Conservation (phyloP, 1,140 invertebrate genomes). For the Gryon sp. region DNA sequence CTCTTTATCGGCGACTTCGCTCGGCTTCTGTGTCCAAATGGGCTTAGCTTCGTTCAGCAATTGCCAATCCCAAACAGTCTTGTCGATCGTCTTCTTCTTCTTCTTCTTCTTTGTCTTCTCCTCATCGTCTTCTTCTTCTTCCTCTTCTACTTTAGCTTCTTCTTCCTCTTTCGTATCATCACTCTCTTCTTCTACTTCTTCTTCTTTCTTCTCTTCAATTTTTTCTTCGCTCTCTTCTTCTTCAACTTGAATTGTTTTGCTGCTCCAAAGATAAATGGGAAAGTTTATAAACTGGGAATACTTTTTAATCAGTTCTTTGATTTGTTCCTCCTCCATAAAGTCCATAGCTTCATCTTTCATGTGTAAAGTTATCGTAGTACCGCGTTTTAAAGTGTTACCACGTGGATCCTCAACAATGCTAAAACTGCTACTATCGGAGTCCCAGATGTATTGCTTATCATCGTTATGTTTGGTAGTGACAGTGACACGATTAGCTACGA, state of each 20-base stretch:
- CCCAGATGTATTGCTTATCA: slow-evolving; percentile 98
- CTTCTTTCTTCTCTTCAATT: slow-evolving; percentile 84
- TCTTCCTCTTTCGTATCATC: slow-evolving; percentile 82
- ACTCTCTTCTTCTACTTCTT: slow-evolving; percentile 79
- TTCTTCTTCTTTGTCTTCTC: slow-evolving; percentile 88
- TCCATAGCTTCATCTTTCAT: slow-evolving; percentile 98
- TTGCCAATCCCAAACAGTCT: slow-evolving; percentile 99
- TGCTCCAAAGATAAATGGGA: slow-evolving; percentile 97
- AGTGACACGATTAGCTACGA: slow-evolving; percentile 93
- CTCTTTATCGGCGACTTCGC: slow-evolving; percentile 91
- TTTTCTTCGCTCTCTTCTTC: slow-evolving; percentile 80
- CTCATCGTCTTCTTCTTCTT: slow-evolving; percentile 83
- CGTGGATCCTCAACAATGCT: slow-evolving; percentile 96
- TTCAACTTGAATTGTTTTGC: slow-evolving; percentile 94
- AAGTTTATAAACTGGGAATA: slow-evolving; percentile 99
- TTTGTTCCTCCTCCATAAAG: slow-evolving; percentile 95
- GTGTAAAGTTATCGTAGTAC: slow-evolving; percentile 87
- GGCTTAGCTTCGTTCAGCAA: slow-evolving; percentile 97
- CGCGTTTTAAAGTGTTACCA: slow-evolving; percentile 93
- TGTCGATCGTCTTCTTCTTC: slow-evolving; percentile 93
- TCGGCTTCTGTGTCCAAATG: slow-evolving; percentile 96
- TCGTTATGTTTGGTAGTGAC: slow-evolving; percentile 98
- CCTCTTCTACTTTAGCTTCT: slow-evolving; percentile 79
- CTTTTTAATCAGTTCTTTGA: slow-evolving; percentile 95
- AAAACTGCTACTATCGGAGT: slow-evolving; percentile 95